Percentiles rank a stretch among this genome's conserved stretches.
These are phyloP conservation scores for Myiotriccus ornatus DNA, from an alignment of 2,797 vertebrate species.

Conservation along the genomic window DNA sequence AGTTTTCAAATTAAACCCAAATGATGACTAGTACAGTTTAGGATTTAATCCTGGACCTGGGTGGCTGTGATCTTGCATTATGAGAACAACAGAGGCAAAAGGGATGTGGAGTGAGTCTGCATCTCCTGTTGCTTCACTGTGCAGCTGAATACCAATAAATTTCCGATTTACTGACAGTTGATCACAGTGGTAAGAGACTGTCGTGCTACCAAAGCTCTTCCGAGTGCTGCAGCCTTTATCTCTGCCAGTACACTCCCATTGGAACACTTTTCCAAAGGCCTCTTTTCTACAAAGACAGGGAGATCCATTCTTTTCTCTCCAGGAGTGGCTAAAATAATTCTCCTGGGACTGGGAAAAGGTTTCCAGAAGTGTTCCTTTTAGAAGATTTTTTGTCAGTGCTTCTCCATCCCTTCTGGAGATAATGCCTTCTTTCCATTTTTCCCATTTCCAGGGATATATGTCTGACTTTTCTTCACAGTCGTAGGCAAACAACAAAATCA, in stretches of 20 bases:
- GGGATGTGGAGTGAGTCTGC: background rate
- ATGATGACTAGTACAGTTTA: no score
- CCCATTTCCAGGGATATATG: background rate
- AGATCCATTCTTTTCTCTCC: background rate
- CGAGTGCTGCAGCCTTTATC: background rate
- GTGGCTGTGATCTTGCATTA: no score
- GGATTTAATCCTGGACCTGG: no score
- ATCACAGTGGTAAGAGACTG: background rate
- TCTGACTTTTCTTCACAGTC: background rate
- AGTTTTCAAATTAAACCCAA: no score
- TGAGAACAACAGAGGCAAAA: no score
- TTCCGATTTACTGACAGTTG: background rate
- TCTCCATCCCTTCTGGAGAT: background rate
- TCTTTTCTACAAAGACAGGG: background rate
- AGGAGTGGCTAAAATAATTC: background rate
- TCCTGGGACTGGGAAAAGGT: background rate
- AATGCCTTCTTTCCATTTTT: background rate
- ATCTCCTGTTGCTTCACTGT: background rate
- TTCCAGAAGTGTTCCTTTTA: background rate
- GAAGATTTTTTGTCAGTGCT: background rate
- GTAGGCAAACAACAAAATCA: background rate
- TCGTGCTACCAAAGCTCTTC: background rate
- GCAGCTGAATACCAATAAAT: background rate
- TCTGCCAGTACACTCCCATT: background rate
- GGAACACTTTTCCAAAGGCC: background rate